A percentile compares a stretch with the other conserved stretches of the same genome.
Evolutionary conservation across 2,888 invertebrate species (phyloP).

Genomic region (Orthosia incerta): DNA sequence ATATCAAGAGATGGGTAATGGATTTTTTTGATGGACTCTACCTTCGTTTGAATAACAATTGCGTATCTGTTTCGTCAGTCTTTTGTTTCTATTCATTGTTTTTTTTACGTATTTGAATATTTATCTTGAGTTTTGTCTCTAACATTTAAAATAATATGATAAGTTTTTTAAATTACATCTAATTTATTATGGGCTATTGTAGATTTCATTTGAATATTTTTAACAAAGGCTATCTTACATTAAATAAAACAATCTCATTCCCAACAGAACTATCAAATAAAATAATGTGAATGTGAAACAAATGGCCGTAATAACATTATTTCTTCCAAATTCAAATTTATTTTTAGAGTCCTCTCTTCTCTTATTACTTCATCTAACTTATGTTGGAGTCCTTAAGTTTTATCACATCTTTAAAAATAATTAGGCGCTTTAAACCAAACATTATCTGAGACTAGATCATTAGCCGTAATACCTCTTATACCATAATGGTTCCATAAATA

Average conservation of each 20-base stretch:
- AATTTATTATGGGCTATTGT: conserved; percentile 40
- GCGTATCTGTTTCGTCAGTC: conserved; percentile 43
- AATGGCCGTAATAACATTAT: conserved; percentile 41
- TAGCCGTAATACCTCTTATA: conserved; percentile 60
- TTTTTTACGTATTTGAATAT: conserved; percentile 51
- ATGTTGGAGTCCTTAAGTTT: conserved; percentile 52
- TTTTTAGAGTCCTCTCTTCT: conserved; percentile 31
- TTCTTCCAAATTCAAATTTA: conserved; percentile 37
- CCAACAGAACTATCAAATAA: conserved; percentile 37
- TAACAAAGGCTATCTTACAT: conserved; percentile 23
- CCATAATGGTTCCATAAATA: conserved; percentile 68
- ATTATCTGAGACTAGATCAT: conserved; percentile 65
- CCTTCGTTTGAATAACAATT: conserved; percentile 56
- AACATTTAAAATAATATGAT: conserved; percentile 36
- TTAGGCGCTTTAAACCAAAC: conserved; percentile 56
- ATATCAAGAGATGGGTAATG: conserved; percentile 68
- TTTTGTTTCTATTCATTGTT: conserved; percentile 54
- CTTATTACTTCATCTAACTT: conserved; percentile 40
- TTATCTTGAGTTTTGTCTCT: conserved; percentile 40
- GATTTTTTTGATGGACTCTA: conserved; percentile 58
- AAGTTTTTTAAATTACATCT: conserved; percentile 49
- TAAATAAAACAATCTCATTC: conserved; percentile 22
- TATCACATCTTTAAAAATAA: conserved; percentile 67
- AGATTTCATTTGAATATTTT: conserved; percentile 26
- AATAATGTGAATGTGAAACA: conserved; percentile 34